Conservation (phyloP, 1,140 invertebrate genomes). For the Drosophila tani region DNA sequence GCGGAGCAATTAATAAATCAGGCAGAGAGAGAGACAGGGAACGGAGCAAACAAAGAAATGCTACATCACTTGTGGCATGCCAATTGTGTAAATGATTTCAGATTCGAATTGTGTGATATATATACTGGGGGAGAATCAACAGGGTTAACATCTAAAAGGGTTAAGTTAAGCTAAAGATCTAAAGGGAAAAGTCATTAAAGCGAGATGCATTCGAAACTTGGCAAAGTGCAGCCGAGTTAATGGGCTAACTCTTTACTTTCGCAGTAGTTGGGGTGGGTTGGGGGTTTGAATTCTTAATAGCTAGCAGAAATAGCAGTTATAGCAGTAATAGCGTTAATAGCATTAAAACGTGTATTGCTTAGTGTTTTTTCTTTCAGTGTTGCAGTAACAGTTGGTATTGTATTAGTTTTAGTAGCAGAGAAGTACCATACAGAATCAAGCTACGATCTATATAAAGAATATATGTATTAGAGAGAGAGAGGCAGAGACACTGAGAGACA, state of each 20-base stretch:
- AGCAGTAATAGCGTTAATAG: conserved; percentile 50
- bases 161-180: conserved; percentile 22
- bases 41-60: conserved; percentile 43
- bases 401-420: conserved; percentile 46
- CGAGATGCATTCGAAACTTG: conserved; percentile 35
- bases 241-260: conserved; percentile 34
- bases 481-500: conserved; percentile 40
- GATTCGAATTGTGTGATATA: conserved; percentile 27
- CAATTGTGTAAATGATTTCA: conserved; percentile 54
- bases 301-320: conserved; percentile 39
- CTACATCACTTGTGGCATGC: conserved; percentile 57
- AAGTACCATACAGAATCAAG: conserved; percentile 47
- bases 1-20: conserved; percentile 52
- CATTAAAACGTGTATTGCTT: conserved; percentile 36
- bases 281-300: not conserved
- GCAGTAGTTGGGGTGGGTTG: conserved; percentile 4
- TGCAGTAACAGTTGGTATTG: conserved; percentile 45
- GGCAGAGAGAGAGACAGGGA: not conserved
- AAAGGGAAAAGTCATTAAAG: conserved; percentile 42
- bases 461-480: conserved; percentile 14
- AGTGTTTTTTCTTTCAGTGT: conserved; percentile 30
- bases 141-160: conserved; percentile 25
- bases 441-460: conserved; percentile 40
- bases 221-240: conserved; percentile 40
- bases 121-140: conserved; percentile 5